Conservation (phyloP, 2,888 invertebrate species). For the Hipparchia semele region DNA sequence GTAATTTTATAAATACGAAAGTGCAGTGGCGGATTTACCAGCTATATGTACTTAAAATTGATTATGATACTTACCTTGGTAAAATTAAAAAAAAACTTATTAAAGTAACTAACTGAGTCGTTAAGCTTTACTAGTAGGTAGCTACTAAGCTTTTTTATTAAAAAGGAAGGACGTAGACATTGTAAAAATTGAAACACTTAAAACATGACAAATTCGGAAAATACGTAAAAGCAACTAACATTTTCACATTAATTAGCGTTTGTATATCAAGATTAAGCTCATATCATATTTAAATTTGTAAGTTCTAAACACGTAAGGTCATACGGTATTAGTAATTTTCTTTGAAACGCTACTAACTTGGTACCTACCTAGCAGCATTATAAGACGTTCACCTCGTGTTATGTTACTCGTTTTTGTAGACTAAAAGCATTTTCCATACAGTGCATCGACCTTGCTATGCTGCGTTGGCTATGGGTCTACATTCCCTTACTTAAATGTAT, state of each 20-base stretch:
- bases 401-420: constrained; percentile 20
- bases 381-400: constrained; percentile 21
- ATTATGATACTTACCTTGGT: too few relatives aligned
- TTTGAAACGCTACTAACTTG: constrained; percentile 14
- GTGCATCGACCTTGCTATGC: constrained; percentile 12
- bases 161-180: constrained; percentile 11
- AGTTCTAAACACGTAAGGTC: constrained; percentile 31
- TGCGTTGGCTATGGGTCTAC: not conserved
- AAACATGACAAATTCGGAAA: not conserved
- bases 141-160: not conserved
- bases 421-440: constrained; percentile 20
- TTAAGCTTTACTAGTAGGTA: too few relatives aligned
- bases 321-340: constrained; percentile 25
- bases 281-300: constrained; percentile 24
- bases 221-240: not conserved
- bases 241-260: constrained; percentile 18
- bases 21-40: too few relatives aligned
- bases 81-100: too few relatives aligned
- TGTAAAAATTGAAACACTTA: constrained; percentile 1
- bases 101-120: too few relatives aligned
- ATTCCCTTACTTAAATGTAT: not conserved
- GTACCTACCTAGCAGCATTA: constrained; percentile 11
- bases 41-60: too few relatives aligned
- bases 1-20: too few relatives aligned
- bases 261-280: constrained; percentile 32